phyloP scores from a whole-genome alignment of 2,113 vertebrate genomes.

The Antidorcas marsupialis region DNA sequence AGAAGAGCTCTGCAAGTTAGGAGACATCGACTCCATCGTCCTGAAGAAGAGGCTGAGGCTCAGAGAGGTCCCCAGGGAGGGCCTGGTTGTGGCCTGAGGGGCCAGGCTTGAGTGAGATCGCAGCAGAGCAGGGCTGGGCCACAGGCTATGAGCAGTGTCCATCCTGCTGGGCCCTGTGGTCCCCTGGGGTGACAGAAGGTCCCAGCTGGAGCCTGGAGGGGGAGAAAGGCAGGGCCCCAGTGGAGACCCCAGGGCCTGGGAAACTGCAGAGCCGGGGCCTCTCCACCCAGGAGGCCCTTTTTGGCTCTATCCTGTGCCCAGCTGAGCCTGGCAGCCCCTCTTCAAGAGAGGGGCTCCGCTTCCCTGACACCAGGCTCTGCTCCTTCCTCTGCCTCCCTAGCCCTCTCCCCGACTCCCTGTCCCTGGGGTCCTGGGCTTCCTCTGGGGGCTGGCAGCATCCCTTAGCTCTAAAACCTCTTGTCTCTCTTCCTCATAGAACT shows the following conservation, averaged over 20 bases:
- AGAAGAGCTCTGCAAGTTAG: background rate
- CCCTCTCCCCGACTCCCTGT: accelerated
- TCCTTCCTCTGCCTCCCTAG: background rate
- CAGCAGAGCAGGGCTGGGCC: background rate
- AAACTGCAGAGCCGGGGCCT: background rate
- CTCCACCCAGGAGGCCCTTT: background rate
- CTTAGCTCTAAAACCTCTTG: slow-evolving; percentile 1
- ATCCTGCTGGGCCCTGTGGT: background rate
- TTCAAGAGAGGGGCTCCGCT: background rate
- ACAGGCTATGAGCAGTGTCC: background rate
- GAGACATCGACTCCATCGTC: background rate
- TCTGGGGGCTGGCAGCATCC: background rate
- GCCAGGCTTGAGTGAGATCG: background rate
- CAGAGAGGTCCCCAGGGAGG: background rate
- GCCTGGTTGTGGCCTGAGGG: background rate
- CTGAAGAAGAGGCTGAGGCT: background rate
- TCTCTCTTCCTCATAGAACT: slow-evolving; percentile 84
- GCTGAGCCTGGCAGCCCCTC: background rate
- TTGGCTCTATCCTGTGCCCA: background rate
- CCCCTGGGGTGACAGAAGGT: background rate
- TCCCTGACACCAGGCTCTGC: background rate
- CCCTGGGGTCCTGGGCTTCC: background rate
- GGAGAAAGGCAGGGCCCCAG: background rate
- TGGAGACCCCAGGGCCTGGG: background rate
- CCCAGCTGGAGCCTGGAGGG: background rate